These are phyloP conservation scores for Pygathrix nemaeus DNA, from an alignment of 2,113 vertebrate species.

Conservation along the genomic window DNA sequence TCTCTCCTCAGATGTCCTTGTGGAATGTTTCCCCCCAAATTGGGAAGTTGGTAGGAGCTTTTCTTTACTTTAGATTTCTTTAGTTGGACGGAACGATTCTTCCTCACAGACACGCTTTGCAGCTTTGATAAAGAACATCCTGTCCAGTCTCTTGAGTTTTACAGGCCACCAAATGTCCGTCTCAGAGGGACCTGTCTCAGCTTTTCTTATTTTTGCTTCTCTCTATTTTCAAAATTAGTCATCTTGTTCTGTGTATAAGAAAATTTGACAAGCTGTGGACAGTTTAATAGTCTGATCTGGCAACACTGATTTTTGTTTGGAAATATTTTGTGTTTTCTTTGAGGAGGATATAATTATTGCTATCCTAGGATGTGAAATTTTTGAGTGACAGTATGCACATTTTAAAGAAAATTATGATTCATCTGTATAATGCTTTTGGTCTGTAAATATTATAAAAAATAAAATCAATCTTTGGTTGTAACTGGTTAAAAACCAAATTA, in stretches of 20 bases:
- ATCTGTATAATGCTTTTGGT: slow-evolving; percentile 76
- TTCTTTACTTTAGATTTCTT: not conserved
- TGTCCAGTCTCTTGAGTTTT: not conserved
- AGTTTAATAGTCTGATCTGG: slow-evolving; percentile 57
- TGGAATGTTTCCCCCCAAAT: not conserved
- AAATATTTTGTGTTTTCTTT: slow-evolving; percentile 4
- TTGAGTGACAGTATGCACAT: slow-evolving; percentile 73
- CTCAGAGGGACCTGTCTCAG: not conserved
- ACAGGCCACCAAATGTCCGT: not conserved
- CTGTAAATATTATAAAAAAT: slow-evolving; percentile 80
- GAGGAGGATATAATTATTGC: slow-evolving; percentile 43
- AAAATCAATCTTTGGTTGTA: slow-evolving; percentile 72
- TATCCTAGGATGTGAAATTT: slow-evolving; percentile 78
- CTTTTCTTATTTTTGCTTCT: not conserved
- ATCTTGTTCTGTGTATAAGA: slow-evolving; percentile 19
- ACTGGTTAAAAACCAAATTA: not conserved
- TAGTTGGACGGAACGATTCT: not conserved
- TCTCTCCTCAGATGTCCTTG: not conserved
- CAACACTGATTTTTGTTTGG: slow-evolving; percentile 40
- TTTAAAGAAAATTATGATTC: slow-evolving; percentile 69
- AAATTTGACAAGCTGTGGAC: slow-evolving; percentile 14
- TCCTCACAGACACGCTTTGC: not conserved
- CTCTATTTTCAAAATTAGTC: not conserved
- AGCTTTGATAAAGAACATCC: not conserved
- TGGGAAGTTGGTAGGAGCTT: not conserved